phyloP scores from a whole-genome alignment of 2,888 invertebrate species.

The Harpalus rufipes region DNA sequence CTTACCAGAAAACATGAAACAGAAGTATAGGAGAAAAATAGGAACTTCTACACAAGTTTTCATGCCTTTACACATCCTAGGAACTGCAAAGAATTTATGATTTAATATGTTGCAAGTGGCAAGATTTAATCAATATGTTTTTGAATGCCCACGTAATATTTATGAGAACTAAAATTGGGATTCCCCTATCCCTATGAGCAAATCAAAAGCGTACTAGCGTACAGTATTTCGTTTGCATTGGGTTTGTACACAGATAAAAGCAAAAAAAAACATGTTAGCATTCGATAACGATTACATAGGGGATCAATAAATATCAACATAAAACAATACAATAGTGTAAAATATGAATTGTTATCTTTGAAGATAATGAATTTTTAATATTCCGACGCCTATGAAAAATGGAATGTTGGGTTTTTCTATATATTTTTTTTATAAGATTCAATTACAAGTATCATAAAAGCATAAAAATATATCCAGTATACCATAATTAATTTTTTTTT shows the following conservation, averaged over 20 bases:
- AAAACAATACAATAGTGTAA: neutral
- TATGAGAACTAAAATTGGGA: neutral
- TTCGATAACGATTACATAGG: neutral
- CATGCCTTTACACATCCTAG: conserved; percentile 29
- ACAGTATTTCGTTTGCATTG: no score
- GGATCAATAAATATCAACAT: neutral
- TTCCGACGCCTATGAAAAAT: neutral
- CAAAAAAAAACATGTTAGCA: neutral
- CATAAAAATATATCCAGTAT: neutral
- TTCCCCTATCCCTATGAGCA: neutral
- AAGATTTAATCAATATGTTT: neutral
- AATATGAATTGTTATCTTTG: conserved; percentile 10
- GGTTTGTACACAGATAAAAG: neutral
- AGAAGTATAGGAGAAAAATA: conserved; percentile 53
- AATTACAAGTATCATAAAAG: neutral
- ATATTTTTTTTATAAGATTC: neutral
- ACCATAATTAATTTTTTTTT: conserved; percentile 18
- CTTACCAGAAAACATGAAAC: conserved; percentile 60
- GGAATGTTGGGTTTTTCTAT: neutral
- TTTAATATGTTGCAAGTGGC: conserved; percentile 7
- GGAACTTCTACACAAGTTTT: conserved; percentile 52
- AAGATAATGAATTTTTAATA: conserved; percentile 32
- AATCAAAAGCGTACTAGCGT: neutral
- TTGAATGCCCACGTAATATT: conserved; percentile 28
- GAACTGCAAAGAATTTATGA: neutral